Percentiles rank a stretch among this genome's conserved stretches.
Conservation (phyloP, 2,113 vertebrate genomes). For the Stegastes partitus region DNA sequence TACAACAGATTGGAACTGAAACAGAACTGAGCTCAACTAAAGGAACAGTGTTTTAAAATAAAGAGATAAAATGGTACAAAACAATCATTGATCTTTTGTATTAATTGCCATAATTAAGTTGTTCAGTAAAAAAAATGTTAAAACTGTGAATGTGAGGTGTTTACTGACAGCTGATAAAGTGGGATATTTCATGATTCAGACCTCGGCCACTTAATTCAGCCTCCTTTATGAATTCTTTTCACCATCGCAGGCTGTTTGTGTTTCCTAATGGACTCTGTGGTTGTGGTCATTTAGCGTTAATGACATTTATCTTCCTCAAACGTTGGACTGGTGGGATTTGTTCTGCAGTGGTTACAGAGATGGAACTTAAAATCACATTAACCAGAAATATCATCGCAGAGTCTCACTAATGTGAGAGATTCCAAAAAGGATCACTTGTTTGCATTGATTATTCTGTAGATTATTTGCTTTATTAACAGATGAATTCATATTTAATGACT, state of each 20-base stretch:
- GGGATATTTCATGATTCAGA: neutral
- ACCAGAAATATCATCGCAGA: neutral
- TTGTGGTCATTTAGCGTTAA: constrained; percentile 56
- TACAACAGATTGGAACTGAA: too few species aligned
- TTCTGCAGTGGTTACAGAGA: neutral
- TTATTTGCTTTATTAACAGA: too few species aligned
- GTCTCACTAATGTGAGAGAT: neutral
- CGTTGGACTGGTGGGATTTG: constrained; percentile 13
- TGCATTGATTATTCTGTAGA: too few species aligned
- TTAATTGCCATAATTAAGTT: too few species aligned
- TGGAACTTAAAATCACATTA: neutral
- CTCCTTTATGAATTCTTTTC: neutral
- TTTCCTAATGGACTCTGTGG: constrained; percentile 63
- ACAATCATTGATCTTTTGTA: too few species aligned
- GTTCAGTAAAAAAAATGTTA: too few species aligned
- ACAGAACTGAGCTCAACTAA: too few species aligned
- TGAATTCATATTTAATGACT: too few species aligned
- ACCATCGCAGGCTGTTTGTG: constrained; percentile 17
- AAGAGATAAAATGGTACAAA: too few species aligned
- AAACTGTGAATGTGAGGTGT: neutral
- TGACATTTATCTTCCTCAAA: constrained; percentile 20
- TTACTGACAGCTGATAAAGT: neutral
- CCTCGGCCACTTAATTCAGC: neutral
- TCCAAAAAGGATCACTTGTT: too few species aligned
- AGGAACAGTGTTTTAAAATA: too few species aligned